These are phyloP conservation scores for Acanthurus lineatus DNA, from an alignment of 2,797 vertebrate genomes.

Conservation along the genomic window DNA sequence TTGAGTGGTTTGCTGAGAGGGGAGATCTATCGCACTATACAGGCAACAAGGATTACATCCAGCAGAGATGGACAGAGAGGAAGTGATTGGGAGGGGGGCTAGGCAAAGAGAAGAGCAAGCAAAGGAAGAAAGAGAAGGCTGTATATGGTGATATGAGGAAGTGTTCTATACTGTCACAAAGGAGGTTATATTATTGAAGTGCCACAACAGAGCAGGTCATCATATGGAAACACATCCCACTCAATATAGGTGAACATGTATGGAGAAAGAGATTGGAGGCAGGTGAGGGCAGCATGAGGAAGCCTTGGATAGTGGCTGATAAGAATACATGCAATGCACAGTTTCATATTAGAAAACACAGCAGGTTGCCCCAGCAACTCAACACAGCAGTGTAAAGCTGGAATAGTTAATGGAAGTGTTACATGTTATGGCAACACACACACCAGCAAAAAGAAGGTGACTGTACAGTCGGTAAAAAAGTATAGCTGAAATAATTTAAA, in stretches of 20 bases:
- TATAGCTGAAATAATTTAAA: background rate
- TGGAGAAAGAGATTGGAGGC: constrained; percentile 62
- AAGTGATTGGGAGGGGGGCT: constrained; percentile 7
- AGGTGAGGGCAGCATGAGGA: constrained; percentile 40
- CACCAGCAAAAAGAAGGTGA: background rate
- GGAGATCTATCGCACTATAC: constrained; percentile 73
- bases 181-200: constrained; percentile 59
- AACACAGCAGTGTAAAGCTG: constrained; percentile 29
- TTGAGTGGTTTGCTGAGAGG: constrained; percentile 64
- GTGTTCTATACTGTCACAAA: constrained; percentile 61
- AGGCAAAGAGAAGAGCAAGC: constrained; percentile 13
- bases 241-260: constrained; percentile 42
- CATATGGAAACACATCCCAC: constrained; percentile 53
- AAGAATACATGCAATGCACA: constrained; percentile 63
- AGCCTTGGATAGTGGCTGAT: constrained; percentile 59
- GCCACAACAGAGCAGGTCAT: constrained; percentile 71
- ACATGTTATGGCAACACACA: constrained; percentile 3
- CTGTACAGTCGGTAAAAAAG: background rate
- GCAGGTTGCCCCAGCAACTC: constrained; percentile 48
- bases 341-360: constrained; percentile 75
- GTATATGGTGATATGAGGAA: constrained; percentile 66
- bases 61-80: constrained; percentile 65
- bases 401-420: constrained; percentile 33
- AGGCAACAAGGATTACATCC: constrained; percentile 81
- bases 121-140: constrained; percentile 23